Base-by-base conservation (phyloP, 2,797 vertebrate genomes). In the Hypotaenidia philippensis region DNA sequence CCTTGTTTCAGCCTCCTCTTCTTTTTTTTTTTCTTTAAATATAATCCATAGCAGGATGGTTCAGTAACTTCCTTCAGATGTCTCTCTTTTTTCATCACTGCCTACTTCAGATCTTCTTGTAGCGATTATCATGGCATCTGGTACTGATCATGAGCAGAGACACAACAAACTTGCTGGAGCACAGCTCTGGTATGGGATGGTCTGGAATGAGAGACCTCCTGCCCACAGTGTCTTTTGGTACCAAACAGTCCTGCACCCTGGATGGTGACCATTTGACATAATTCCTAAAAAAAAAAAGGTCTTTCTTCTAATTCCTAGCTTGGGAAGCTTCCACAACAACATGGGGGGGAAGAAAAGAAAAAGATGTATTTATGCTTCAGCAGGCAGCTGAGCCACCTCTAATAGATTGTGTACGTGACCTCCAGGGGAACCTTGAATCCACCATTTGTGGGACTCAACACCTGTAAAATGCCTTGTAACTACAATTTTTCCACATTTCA, bases 31-130 rank as follows among this genome's bases (percentile, higher is more conserved):
- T 31, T 71, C 50, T 66, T 63, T 4, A 34, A 59, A 53, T 29
- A 36, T 17, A 84, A 90, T 23, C 27, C 56, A 22, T 57, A 70
- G 32, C 52, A 71, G 49, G 10, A 10, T 80, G n/a, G 44, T 74
- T 63, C 10, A 12, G 36, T 78, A 92, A 85, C 55, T 83, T 57
- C 45, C 61, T 87, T 92, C 72, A 77, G 64, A 85, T 89, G 72
- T 41, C 52, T 74, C 12, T 47, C 10, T 47, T 84, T 56, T 61
- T 52, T 36, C 23, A 68, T 12, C 57, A 40, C 11, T 53, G n/a
- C 60, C 44, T 89, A 21, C 12, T 83, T 80, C 32, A 87, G 91
- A 72, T 41, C 29, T 86, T 93, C 79, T 91, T 89, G 89, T n/a
- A 85, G 31, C 60, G 78, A 17, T 66, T 93, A 68, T 75, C 2